phyloP scores from a whole-genome alignment of 37 sponge, comb jelly and placozoan genomes.

The Oopsacas minuta region DNA sequence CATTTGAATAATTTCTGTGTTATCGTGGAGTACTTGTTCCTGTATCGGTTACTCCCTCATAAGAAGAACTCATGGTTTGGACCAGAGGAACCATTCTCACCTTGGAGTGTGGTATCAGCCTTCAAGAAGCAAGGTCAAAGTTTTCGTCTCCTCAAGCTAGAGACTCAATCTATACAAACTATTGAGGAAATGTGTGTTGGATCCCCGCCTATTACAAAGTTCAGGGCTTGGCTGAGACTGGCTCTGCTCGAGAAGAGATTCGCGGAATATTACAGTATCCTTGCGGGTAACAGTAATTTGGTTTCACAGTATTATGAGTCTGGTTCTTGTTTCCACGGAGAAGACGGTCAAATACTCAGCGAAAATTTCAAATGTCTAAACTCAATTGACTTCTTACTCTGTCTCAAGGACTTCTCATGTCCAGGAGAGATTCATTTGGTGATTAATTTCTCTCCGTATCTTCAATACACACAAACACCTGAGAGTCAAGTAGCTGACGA shows the following conservation, averaged over 20 bases:
- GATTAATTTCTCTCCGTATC: conserved; percentile 43
- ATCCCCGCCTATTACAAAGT: conserved; percentile 25
- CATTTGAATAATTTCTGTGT: conserved; percentile 57
- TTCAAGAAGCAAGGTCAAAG: background rate
- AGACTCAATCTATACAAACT: background rate
- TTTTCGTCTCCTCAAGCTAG: background rate
- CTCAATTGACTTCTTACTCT: conserved; percentile 52
- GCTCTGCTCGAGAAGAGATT: conserved; percentile 60
- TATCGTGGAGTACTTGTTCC: conserved; percentile 50
- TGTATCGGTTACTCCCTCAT: conserved; percentile 34
- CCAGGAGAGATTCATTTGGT: conserved; percentile 9
- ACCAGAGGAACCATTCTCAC: conserved; percentile 21
- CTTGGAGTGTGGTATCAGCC: conserved; percentile 52
- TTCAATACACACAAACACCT: conserved; percentile 28
- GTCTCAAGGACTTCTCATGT: conserved; percentile 10
- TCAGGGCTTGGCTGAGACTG: conserved; percentile 53
- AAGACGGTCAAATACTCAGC: conserved; percentile 28
- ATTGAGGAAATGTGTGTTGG: background rate
- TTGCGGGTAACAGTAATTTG: background rate
- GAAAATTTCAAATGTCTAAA: conserved; percentile 52
- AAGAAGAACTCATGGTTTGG: conserved; percentile 40
- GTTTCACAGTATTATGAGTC: conserved; percentile 28
- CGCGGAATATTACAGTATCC: conserved; percentile 20
- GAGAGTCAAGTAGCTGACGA: conserved; percentile 1
- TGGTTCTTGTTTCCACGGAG: conserved; percentile 39